Evolutionary conservation across 2,797 vertebrate species (phyloP).

Genomic region (Lerista edwardsae): DNA sequence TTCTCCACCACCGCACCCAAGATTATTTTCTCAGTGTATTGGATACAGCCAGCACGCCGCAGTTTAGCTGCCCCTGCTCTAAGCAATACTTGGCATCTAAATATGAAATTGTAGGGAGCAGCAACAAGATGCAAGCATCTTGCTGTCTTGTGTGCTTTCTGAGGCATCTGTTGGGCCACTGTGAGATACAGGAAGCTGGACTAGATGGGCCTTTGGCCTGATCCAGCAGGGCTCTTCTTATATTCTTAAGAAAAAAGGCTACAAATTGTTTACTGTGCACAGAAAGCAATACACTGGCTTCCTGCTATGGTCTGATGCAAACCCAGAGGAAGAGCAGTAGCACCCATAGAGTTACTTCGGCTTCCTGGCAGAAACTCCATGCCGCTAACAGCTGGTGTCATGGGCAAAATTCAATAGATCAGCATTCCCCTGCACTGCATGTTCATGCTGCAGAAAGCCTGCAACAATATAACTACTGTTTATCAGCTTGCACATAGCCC

Average conservation of each 20-base stretch:
- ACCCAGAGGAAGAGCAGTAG: background rate
- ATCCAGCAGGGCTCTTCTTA: too few relatives aligned
- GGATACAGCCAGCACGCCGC: too few relatives aligned
- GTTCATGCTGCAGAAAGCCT: background rate
- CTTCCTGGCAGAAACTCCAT: background rate
- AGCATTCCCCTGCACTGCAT: background rate
- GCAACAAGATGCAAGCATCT: too few relatives aligned
- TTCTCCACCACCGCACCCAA: too few relatives aligned
- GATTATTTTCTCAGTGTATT: too few relatives aligned
- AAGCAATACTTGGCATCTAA: background rate
- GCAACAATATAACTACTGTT: background rate
- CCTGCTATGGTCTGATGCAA: background rate
- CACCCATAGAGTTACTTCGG: background rate
- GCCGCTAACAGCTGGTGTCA: background rate
- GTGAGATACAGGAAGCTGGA: too few relatives aligned
- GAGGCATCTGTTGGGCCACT: too few relatives aligned
- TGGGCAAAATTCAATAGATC: background rate
- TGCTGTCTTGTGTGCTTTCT: too few relatives aligned
- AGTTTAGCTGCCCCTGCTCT: too few relatives aligned
- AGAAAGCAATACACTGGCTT: background rate
- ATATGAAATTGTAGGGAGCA: too few relatives aligned
- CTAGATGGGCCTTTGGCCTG: too few relatives aligned
- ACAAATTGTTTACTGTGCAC: background rate
- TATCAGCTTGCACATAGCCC: background rate
- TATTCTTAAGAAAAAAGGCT: too few relatives aligned